Evolutionary conservation across 2,888 invertebrate species (phyloP).

Genomic region (Anarsia innoxiella): DNA sequence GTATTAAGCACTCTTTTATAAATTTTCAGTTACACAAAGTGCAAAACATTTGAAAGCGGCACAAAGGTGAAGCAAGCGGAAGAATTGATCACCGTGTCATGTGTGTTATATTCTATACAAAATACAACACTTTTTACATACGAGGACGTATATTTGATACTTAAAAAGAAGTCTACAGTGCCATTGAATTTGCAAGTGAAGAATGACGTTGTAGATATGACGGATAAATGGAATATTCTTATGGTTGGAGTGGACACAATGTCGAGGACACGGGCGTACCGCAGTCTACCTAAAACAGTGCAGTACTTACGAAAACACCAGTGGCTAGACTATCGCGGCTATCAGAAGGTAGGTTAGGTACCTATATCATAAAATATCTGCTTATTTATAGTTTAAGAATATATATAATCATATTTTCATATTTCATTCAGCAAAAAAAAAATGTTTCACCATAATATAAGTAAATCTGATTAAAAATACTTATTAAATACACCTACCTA

Average conservation of each 20-base stretch:
- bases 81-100: slow-evolving; percentile 40
- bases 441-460: too few species aligned
- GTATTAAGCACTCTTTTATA: neutral
- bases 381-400: too few species aligned
- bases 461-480: neutral
- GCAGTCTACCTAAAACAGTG: slow-evolving; percentile 15
- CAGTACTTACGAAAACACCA: slow-evolving; percentile 13
- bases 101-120: slow-evolving; percentile 16
- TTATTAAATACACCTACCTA: neutral
- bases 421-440: too few species aligned
- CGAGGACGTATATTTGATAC: slow-evolving; percentile 35
- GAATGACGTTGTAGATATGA: neutral
- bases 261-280: slow-evolving; percentile 16
- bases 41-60: slow-evolving; percentile 31
- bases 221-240: slow-evolving; percentile 18
- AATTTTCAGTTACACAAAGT: slow-evolving; percentile 30
- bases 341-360: slow-evolving; percentile 24
- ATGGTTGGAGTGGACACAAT: slow-evolving; percentile 19
- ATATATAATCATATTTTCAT: too few species aligned
- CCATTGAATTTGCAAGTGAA: neutral
- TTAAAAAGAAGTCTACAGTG: slow-evolving; percentile 27
- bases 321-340: slow-evolving; percentile 17
- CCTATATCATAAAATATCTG: too few species aligned
- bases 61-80: slow-evolving; percentile 23
- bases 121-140: slow-evolving; percentile 24